phyloP scores from a whole-genome alignment of 2,797 vertebrate species.

The Halcyon smyrnensis region DNA sequence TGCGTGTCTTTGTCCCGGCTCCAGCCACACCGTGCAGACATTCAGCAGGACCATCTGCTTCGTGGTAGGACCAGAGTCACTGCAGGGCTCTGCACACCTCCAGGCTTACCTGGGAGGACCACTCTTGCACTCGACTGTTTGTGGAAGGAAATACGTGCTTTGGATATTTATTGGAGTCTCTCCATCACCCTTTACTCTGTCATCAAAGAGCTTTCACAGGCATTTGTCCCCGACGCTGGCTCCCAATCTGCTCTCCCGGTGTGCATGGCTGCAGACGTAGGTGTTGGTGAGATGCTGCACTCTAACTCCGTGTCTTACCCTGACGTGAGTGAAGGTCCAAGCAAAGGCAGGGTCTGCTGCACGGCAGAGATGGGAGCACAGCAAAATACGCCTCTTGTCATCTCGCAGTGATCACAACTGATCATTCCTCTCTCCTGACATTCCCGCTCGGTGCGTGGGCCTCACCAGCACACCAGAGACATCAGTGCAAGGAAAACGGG shows the following conservation, averaged over 20 bases:
- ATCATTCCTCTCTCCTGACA: not conserved
- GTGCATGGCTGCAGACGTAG: not conserved
- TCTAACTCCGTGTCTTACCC: not conserved
- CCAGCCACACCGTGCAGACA: not conserved
- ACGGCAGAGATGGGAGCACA: not conserved
- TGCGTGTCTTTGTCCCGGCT: not conserved
- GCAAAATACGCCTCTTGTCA: not conserved
- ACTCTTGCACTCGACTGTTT: not conserved
- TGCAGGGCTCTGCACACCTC: rapidly evolving
- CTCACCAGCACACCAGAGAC: not conserved
- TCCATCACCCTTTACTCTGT: not conserved
- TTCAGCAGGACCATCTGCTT: not conserved
- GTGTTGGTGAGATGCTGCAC: not conserved
- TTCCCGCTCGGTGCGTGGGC: not conserved
- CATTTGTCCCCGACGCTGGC: rapidly evolving
- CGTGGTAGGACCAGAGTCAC: not conserved
- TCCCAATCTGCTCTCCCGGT: not conserved
- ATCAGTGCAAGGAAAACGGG: not conserved
- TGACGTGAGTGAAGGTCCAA: not conserved
- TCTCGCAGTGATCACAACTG: not conserved
- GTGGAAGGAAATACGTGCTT: not conserved
- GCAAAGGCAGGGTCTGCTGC: not conserved
- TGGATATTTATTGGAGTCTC: not conserved
- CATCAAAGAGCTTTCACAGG: not conserved
- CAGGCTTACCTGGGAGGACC: not conserved